Conservation (phyloP, 2,888 invertebrate genomes). For the Protodeltote pygarga region DNA sequence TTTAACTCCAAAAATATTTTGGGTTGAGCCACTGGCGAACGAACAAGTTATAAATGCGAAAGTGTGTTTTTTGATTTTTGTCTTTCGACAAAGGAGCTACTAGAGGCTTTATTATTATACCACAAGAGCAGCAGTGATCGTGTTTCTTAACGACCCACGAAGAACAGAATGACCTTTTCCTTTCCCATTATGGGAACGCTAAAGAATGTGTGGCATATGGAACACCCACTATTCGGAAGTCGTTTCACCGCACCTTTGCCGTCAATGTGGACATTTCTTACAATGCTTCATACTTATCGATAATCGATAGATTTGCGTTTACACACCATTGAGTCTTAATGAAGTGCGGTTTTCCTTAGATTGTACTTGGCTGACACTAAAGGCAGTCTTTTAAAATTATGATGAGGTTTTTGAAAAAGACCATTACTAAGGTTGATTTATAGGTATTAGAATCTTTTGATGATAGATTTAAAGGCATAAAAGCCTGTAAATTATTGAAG, state of each 20-base stretch:
- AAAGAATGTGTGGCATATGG: too few species aligned
- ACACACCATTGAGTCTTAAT: conserved; percentile 55
- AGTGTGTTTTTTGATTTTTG: too few species aligned
- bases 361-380: conserved; percentile 22
- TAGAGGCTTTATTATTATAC: too few species aligned
- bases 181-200: too few species aligned
- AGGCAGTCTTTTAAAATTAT: conserved; percentile 4
- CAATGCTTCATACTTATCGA: conserved; percentile 26
- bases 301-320: conserved; percentile 57
- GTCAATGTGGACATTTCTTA: conserved; percentile 3
- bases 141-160: too few species aligned
- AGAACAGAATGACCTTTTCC: too few species aligned
- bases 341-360: conserved; percentile 28
- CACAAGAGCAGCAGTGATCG: too few species aligned
- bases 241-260: not conserved
- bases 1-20: too few species aligned
- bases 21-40: too few species aligned
- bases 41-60: too few species aligned
- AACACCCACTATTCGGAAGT: too few species aligned
- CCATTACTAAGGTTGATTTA: not conserved
- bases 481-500: not conserved
- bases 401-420: conserved; percentile 21
- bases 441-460: not conserved
- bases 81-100: too few species aligned
- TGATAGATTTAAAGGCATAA: not conserved